Conservation (phyloP, 2,797 vertebrate species). For the Characodon lateralis region DNA sequence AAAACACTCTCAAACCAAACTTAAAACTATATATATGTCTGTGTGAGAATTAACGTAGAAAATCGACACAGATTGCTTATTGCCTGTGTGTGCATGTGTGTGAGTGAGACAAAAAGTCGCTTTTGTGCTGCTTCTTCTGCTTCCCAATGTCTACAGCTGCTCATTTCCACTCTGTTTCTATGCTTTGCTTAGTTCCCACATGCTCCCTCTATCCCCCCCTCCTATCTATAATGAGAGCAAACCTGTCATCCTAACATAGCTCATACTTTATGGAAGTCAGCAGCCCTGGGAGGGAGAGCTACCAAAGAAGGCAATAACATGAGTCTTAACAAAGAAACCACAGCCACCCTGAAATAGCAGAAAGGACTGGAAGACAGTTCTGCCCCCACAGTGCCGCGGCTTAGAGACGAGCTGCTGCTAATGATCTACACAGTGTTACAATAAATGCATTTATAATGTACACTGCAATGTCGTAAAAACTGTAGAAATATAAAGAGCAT, state of each 20-base stretch:
- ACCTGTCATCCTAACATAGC: conserved; percentile 60
- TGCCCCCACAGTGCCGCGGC: conserved; percentile 22
- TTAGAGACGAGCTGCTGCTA: conserved; percentile 30
- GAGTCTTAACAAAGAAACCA: conserved; percentile 52
- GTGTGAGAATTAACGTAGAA: conserved; percentile 39
- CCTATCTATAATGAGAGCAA: conserved; percentile 62
- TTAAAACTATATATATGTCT: conserved; percentile 17
- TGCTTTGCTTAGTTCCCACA: conserved; percentile 62
- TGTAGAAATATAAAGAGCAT: background rate
- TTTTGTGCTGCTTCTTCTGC: conserved; percentile 45
- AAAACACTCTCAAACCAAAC: conserved; percentile 21
- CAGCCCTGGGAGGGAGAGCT: conserved; percentile 50
- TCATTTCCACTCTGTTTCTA: conserved; percentile 44
- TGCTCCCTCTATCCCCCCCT: background rate
- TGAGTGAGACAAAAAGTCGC: conserved; percentile 37
- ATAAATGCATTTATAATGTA: conserved; percentile 5
- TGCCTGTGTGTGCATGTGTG: conserved; percentile 43
- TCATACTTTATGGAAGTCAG: conserved; percentile 57
- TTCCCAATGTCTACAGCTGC: conserved; percentile 4
- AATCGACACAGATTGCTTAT: conserved; percentile 29
- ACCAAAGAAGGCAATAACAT: conserved; percentile 71
- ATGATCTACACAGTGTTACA: conserved; percentile 11
- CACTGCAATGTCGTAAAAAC: background rate
- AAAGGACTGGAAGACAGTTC: conserved; percentile 32
- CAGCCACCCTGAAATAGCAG: conserved; percentile 58